These are phyloP conservation scores for Sminthurides aquaticus DNA, from an alignment of 2,888 invertebrate genomes.

Conservation along the genomic window DNA sequence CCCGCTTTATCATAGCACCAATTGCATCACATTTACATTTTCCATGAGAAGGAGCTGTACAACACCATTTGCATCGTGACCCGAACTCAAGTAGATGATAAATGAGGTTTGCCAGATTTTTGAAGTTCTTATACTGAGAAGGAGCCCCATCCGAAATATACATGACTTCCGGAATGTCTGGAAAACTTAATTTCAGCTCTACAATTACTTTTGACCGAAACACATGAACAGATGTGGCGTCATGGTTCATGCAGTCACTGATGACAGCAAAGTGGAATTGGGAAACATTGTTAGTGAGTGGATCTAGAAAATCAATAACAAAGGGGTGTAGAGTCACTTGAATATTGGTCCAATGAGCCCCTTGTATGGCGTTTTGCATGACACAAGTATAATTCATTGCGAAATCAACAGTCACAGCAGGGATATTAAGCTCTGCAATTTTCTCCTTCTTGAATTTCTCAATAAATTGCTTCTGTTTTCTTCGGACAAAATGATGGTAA, in stretches of 20 bases:
- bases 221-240: not conserved
- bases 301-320: not conserved
- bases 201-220: not conserved
- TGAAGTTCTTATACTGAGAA: conserved; percentile 12
- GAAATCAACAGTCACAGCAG: not conserved
- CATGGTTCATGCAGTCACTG: conserved; percentile 1
- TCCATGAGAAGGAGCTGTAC: conserved; percentile 13
- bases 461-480: not conserved
- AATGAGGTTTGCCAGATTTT: conserved; percentile 8
- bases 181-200: not conserved
- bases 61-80: not conserved
- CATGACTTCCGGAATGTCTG: not conserved
- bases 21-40: conserved; percentile 3
- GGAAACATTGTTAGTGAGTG: not conserved
- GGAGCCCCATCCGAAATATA: conserved; percentile 3
- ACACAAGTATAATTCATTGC: not conserved
- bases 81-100: not conserved
- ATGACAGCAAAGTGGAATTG: not conserved
- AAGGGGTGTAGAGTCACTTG: conserved; percentile 2
- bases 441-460: not conserved
- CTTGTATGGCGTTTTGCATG: not conserved
- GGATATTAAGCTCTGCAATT: not conserved
- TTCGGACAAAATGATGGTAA: not conserved
- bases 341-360: not conserved
- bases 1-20: not conserved